Base-by-base conservation (phyloP, 2,113 vertebrate genomes). In the Bufo gargarizans region DNA sequence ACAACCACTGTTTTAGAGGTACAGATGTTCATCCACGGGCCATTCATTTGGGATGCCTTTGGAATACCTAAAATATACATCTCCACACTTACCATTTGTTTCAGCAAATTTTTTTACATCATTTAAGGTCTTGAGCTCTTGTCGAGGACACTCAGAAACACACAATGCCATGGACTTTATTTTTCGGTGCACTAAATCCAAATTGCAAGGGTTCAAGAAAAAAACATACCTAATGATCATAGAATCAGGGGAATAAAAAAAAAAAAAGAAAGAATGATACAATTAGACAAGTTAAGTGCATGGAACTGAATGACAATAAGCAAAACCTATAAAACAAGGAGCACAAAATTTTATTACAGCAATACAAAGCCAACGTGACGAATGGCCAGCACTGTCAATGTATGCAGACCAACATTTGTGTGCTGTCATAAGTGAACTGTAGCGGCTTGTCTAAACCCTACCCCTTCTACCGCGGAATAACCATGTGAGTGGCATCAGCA, bases 121-220 rank as follows among this genome's bases (percentile, higher is more conserved):
- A 86, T 94, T 93, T 91, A 98, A 93, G 55, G 96, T 97, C 92
- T 95, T 95, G 78, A 99, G 90, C 88, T 97, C 96, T 87, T 95
- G 94, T 0, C 91, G 89, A 50, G 98, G 98, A 90, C 98, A 99
- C 90, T 95, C 94, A 47, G 97, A 95, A 61, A 99, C 98, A 87
- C 98, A 99, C 80, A 99, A 93, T 11, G 98, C 98, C 94, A 97
- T 82, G 17, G 98, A 99, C 78, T 95, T 97, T 90, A 99, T 98
- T 91, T 95, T 99, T 94, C 96, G 95, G 91, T 97, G 95, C 72
- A 97, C 95, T 55, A 99, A 92, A 93, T 99, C 98, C 86, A 99
- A 94, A 91, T 98, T 97, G 91, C 98, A 99, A 4, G 98, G 98
- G 91, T 99, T 98, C 96, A 99, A 92, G 93, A 99, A 99, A 94